Conservation (phyloP, 2,113 vertebrate species). For the Malurus alboscapulatus region DNA sequence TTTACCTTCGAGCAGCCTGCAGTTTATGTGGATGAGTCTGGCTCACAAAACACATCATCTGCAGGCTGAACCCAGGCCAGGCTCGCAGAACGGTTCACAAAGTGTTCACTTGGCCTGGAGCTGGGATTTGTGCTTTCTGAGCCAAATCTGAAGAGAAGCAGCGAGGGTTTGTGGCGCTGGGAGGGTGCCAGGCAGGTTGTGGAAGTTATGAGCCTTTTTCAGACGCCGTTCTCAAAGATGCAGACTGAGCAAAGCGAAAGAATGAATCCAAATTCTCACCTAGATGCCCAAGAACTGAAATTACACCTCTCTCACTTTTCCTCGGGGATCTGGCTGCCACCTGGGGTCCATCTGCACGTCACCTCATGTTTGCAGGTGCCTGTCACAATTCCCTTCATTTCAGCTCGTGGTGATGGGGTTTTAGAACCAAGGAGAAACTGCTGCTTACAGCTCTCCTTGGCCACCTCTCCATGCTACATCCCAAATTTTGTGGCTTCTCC, state of each 20-base stretch:
- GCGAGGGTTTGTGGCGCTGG: not conserved
- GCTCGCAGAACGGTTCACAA: not conserved
- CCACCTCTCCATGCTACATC: not conserved
- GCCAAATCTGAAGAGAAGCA: not conserved
- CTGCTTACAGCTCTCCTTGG: not conserved
- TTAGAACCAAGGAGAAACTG: not conserved
- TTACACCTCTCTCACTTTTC: not conserved
- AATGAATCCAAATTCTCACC: too few relatives aligned
- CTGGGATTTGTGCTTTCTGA: slow-evolving; percentile 17
- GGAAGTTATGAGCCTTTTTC: not conserved
- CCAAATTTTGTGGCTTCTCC: not conserved
- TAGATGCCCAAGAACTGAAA: not conserved
- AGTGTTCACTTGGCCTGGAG: slow-evolving; percentile 21
- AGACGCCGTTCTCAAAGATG: not conserved
- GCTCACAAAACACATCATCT: slow-evolving; percentile 22
- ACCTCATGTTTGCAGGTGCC: not conserved
- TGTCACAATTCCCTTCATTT: not conserved
- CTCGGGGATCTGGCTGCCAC: not conserved
- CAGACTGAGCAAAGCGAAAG: not conserved
- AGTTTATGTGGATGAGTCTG: not conserved
- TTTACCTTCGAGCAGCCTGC: not conserved
- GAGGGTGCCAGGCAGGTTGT: slow-evolving; percentile 8
- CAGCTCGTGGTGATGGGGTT: not conserved
- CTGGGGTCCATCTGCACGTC: not conserved
- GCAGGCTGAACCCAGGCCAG: slow-evolving; percentile 16